Conservation (phyloP, 2,888 invertebrate genomes). For the Chymomyza fuscimana region DNA sequence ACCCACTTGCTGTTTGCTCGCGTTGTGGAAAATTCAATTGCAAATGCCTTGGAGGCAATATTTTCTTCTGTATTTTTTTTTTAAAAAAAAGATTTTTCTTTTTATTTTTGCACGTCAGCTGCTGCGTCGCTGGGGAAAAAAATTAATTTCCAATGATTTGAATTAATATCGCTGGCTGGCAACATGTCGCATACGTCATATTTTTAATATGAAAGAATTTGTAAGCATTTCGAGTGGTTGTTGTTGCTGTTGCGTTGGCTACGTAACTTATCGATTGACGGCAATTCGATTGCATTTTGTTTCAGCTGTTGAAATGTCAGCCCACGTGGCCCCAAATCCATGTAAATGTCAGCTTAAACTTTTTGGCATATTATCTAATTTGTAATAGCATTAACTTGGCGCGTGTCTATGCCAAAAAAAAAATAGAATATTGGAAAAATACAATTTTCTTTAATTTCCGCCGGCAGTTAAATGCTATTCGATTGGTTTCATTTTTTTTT, state of each 20-base stretch:
- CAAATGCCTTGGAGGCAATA: slow-evolving; percentile 34
- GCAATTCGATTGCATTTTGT: background rate
- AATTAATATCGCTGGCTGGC: slow-evolving; percentile 40
- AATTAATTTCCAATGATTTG: slow-evolving; percentile 51
- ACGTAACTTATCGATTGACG: slow-evolving; percentile 4
- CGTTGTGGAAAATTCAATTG: slow-evolving; percentile 51
- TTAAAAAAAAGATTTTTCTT: background rate
- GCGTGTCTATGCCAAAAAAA: background rate
- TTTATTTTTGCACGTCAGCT: slow-evolving; percentile 10
- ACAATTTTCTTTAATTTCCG: slow-evolving; percentile 47
- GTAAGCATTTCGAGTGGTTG: background rate
- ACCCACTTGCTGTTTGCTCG: background rate
- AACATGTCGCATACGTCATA: slow-evolving; percentile 44
- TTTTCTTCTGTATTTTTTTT: slow-evolving; percentile 20
- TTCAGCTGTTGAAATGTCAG: background rate
- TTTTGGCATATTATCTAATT: slow-evolving; percentile 6
- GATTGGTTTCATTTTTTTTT: slow-evolving; percentile 12
- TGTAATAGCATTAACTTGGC: slow-evolving; percentile 8
- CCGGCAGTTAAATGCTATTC: slow-evolving; percentile 27
- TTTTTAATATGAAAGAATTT: slow-evolving; percentile 9
- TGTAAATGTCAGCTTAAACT: slow-evolving; percentile 1
- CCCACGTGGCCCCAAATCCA: background rate
- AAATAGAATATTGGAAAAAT: background rate
- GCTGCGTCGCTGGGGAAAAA: slow-evolving; percentile 8
- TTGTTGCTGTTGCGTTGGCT: background rate